A percentile compares a stretch with the other conserved stretches of the same genome.
Conservation (phyloP, 1,140 invertebrate genomes). For the Idris sp. region DNA sequence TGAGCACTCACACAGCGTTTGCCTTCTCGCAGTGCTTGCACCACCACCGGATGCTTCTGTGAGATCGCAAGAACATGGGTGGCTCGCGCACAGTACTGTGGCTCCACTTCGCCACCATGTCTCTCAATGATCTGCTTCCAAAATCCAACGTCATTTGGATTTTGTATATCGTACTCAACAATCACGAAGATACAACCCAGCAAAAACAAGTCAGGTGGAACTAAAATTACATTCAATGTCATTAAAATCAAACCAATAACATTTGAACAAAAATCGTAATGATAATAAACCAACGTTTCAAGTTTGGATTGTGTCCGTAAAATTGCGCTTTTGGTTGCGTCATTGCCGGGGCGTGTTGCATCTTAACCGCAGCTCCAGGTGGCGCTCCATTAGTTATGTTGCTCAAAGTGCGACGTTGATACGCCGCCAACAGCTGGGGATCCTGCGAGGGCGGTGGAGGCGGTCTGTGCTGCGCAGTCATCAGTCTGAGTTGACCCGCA, state of each 20-base stretch:
- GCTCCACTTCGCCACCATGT: constrained; percentile 93
- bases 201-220: constrained; percentile 92
- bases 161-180: constrained; percentile 83
- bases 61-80: constrained; percentile 95
- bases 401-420: constrained; percentile 76
- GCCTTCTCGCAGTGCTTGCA: constrained; percentile 84
- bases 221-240: no score
- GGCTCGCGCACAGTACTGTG: constrained; percentile 88
- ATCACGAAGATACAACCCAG: constrained; percentile 95
- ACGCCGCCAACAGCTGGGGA: constrained; percentile 65
- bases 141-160: constrained; percentile 81
- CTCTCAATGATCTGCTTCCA: constrained; percentile 92
- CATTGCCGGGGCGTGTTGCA: constrained; percentile 77
- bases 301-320: constrained; percentile 91
- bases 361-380: constrained; percentile 73
- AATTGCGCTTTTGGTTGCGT: constrained; percentile 84
- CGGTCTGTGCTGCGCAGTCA: constrained; percentile 87
- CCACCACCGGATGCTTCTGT: constrained; percentile 91
- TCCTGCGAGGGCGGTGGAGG: constrained; percentile 78
- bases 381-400: constrained; percentile 78
- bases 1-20: constrained; percentile 94
- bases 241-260: no score
- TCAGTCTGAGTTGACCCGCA: constrained; percentile 85
- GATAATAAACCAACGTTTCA: constrained; percentile 83
- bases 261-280: no score